Evolutionary conservation across 1,140 invertebrate species (phyloP).

Genomic region (Pseudachorutes palmiensis): DNA sequence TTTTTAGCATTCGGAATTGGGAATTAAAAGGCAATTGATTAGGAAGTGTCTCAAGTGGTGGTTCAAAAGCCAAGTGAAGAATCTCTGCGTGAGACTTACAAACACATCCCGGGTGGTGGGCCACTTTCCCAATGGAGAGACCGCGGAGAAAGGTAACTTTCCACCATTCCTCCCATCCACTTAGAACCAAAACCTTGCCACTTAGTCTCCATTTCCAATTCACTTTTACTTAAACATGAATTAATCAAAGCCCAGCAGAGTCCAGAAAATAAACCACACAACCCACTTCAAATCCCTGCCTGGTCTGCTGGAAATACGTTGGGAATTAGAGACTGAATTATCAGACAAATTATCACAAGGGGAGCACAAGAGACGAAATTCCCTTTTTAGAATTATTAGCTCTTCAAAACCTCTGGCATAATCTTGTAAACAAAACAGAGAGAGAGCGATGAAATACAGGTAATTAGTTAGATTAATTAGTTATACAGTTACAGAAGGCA

Average conservation of each 20-base stretch:
- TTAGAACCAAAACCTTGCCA: neutral
- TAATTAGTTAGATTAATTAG: too few species aligned
- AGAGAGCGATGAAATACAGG: too few species aligned
- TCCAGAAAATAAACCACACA: neutral
- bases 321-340: neutral
- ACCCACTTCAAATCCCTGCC: neutral
- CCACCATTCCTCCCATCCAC: neutral
- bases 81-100: neutral
- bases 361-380: too few species aligned
- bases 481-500: too few species aligned
- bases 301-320: neutral
- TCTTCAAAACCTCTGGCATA: too few species aligned
- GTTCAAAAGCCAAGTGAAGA: neutral
- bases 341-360: too few species aligned
- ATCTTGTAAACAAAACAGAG: too few species aligned
- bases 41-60: neutral
- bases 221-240: too few species aligned
- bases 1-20: neutral
- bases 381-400: too few species aligned
- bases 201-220: neutral
- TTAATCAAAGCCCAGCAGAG: neutral
- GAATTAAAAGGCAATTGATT: neutral
- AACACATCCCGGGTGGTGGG: neutral
- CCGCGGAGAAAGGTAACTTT: constrained; percentile 28
- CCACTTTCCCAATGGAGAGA: constrained; percentile 22